Conservation (phyloP, 2,797 vertebrate genomes). For the Babyrousa celebensis region DNA sequence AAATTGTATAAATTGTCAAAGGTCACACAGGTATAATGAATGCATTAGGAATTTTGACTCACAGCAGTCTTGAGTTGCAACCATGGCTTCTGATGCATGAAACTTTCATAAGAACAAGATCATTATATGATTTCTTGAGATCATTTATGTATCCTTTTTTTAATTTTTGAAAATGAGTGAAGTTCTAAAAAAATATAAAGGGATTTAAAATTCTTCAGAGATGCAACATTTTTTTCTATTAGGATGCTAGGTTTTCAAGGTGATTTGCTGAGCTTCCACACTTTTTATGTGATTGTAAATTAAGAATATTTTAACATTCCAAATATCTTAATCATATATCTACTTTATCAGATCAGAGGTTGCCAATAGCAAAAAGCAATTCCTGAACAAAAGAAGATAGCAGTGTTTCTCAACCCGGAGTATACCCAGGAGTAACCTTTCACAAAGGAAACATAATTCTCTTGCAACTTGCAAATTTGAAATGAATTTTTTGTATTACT, state of each 20-base stretch:
- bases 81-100: slow-evolving; percentile 1
- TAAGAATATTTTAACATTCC: slow-evolving; percentile 50
- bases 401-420: slow-evolving; percentile 21
- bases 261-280: slow-evolving; percentile 42
- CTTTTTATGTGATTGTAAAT: not conserved
- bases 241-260: slow-evolving; percentile 3
- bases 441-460: not conserved
- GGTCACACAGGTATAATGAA: slow-evolving; percentile 56
- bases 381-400: slow-evolving; percentile 1
- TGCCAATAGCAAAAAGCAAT: slow-evolving; percentile 46
- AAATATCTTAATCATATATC: slow-evolving; percentile 31
- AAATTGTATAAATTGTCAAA: slow-evolving; percentile 48
- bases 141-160: not conserved
- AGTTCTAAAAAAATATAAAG: not conserved
- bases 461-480: slow-evolving; percentile 18
- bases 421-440: not conserved
- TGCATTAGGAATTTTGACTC: slow-evolving; percentile 32
- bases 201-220: not conserved
- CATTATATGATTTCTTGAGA: slow-evolving; percentile 12
- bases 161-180: slow-evolving; percentile 56
- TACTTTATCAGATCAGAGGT: not conserved
- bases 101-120: slow-evolving; percentile 21
- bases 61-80: slow-evolving; percentile 36
- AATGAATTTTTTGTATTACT: slow-evolving; percentile 35
- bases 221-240: not conserved